Base-by-base conservation (phyloP, 2,113 vertebrate species). In the Otolemur garnettii region DNA sequence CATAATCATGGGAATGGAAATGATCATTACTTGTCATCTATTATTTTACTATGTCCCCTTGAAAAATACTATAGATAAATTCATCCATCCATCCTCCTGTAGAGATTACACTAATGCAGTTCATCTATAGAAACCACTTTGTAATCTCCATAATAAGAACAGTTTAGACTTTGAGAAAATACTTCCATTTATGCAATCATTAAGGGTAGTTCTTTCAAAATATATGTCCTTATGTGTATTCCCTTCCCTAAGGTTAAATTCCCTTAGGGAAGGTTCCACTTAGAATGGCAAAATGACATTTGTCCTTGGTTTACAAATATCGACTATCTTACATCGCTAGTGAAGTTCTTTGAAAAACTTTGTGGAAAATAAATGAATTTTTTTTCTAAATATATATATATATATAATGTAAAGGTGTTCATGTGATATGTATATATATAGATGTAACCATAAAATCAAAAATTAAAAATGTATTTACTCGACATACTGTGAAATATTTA, bases 51-150 rank as follows among this genome's bases (percentile, higher is more conserved):
- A 62, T 86, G 30, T 74, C 9, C 19, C 35, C 60, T 86, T 97
- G 77, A 97, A 97, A 94, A 96, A 7, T 84, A 87, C 19, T 87
- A 22, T 35, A 90, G 72, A 93, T 86, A n/a, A 96, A 93, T 90
- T 2, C 4, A 84, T 96, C 87, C 69, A 92, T 91, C 64, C 30
- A 87, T 28, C 13, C 50, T 90, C 72, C 53, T 84, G 21, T 3
- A 1, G 0, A 91, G 24, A 81, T 84, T 81, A 59, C 7, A 72
- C 30, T 94, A 92, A 94, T 33, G 35, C 0, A n/a, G 6, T 4
- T 97, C 62, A 84, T 94, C 13, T 90, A 64, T n/a, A 78, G 0
- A 1, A 85, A 9, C 55, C 14, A 83, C 4, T 87, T 91, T 80
- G 79, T 94, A 94, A 62, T 68, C 62, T 74, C 71, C 33, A 24